These are phyloP conservation scores for Galbula dea DNA, from an alignment of 2,113 vertebrate species.

Conservation along the genomic window DNA sequence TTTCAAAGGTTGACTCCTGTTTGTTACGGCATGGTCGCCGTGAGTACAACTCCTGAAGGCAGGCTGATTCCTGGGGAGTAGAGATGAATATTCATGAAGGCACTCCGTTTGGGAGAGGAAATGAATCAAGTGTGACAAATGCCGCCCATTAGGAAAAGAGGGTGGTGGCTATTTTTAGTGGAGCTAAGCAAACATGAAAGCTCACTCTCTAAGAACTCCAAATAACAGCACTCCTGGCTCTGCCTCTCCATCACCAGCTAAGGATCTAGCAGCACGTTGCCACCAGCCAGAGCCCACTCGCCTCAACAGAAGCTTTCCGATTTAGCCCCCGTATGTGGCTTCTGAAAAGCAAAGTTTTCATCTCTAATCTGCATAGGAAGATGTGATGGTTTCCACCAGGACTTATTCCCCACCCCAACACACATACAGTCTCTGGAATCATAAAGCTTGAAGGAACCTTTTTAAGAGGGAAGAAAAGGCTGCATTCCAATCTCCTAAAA, in stretches of 20 bases:
- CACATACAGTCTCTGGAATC: not conserved
- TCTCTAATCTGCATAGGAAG: conserved; percentile 40
- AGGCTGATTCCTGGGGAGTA: conserved; percentile 53
- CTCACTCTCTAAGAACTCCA: conserved; percentile 67
- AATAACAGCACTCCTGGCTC: conserved; percentile 32
- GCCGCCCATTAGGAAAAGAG: conserved; percentile 71
- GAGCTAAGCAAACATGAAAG: conserved; percentile 65
- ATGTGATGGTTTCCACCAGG: conserved; percentile 5
- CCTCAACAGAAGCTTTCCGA: conserved; percentile 12
- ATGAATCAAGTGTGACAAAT: conserved; percentile 73
- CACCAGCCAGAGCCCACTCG: conserved; percentile 30
- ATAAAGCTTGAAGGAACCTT: conserved; percentile 39
- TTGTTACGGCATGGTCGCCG: not conserved
- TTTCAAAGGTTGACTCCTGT: not conserved
- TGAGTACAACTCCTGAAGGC: conserved; percentile 45
- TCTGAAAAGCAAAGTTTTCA: conserved; percentile 48
- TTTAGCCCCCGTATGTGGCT: conserved; percentile 8
- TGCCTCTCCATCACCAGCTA: not conserved
- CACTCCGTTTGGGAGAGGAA: conserved; percentile 65
- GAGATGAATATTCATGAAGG: conserved; percentile 74
- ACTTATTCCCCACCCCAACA: not conserved
- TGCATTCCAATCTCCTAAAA: conserved; percentile 55
- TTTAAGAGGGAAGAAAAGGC: conserved; percentile 53
- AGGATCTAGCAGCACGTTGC: conserved; percentile 2
- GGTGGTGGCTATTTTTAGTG: conserved; percentile 72